These are phyloP conservation scores for Aythya fuligula DNA, from an alignment of 2,797 vertebrate species.

Conservation along the genomic window DNA sequence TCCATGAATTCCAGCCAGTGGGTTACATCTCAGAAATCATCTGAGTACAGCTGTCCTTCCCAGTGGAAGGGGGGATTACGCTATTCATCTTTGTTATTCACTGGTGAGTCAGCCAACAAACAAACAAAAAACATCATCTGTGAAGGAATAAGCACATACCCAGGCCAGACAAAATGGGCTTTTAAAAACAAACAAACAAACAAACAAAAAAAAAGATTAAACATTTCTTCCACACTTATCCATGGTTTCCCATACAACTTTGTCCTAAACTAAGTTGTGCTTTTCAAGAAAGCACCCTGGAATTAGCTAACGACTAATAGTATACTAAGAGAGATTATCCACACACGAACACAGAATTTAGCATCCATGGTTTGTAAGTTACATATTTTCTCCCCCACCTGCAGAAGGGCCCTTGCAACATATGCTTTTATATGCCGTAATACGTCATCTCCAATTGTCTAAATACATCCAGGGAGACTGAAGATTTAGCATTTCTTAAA, in stretches of 20 bases:
- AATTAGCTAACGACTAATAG: slow-evolving; percentile 19
- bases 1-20: background rate
- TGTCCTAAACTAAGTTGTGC: slow-evolving; percentile 36
- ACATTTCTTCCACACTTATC: slow-evolving; percentile 31
- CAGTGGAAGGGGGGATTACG: background rate
- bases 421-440: background rate
- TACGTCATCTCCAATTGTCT: background rate
- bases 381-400: background rate
- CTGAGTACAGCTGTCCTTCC: background rate
- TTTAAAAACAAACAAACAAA: background rate
- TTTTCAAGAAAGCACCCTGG: background rate
- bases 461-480: background rate
- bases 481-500: background rate
- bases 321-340: background rate
- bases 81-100: background rate
- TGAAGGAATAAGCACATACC: background rate
- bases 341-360: background rate
- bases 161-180: background rate
- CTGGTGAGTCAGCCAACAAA: background rate
- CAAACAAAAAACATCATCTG: background rate
- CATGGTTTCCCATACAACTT: background rate
- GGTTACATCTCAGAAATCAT: background rate
- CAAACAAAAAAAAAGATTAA: background rate
- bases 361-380: background rate
- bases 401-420: background rate